Evolutionary conservation across 2,797 vertebrate species (phyloP), one percentile per base, ranked within the genome.

Genomic region (Epinephelus awoara): DNA sequence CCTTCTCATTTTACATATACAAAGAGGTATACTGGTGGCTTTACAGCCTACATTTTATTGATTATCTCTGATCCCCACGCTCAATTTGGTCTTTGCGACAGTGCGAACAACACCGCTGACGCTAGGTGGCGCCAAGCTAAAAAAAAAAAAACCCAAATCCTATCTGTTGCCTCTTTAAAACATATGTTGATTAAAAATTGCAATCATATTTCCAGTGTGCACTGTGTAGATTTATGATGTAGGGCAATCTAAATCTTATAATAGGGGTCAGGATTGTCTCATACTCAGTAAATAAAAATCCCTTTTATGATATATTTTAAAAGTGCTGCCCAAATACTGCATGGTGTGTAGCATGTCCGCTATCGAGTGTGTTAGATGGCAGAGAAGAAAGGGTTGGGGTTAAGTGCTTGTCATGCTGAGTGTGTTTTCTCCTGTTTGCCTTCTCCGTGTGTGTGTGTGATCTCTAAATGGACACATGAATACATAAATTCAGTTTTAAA

Each of bases 381-480:
- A 55, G 19, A 19, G 12, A 57, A 63, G 42, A 25, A 27, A 17
- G 14, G 58, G 19, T n/a, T 10, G 14, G 18, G 34, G 63, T 58
- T 56, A 79, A 73, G 23, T 54, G 63, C 27, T 72, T 44, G 8
- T 38, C 62, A 25, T 38, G 68, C 55, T 47, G 23, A 67, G 27
- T n/a, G 29, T 58, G 50, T 67, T 61, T 67, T 21, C 23, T 61
- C 21, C 63, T 42, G 9, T 44, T 56, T n/a, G 15, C 29, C 34
- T 54, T 18, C 38, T 25, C 15, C 1, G 1, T 42, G 21, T 18
- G 29, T 67, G 13, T 18, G 29, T 66, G 72, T 38, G 55, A 40
- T 38, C 8, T 49, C 19, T 52, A 67, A 50, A 51, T 50, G 18
- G 27, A 50, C 17, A 66, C 70, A 55, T 65, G 55, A 38, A 74